Evolutionary conservation across 2,113 vertebrate species (phyloP).

Genomic region (Xenotilapia caudafasciata): DNA sequence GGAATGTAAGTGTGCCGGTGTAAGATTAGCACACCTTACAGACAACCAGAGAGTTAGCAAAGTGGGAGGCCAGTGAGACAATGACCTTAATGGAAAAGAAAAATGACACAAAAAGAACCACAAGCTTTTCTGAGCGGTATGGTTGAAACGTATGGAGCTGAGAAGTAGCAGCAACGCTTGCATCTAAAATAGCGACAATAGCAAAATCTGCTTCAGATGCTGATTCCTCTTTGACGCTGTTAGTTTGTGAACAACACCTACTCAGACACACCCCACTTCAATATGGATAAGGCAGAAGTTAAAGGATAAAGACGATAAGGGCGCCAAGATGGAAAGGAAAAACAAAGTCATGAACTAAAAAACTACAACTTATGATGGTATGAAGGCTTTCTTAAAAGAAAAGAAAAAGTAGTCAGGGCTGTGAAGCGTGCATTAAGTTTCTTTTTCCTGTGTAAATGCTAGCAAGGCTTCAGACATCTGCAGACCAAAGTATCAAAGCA

Average conservation of each 20-base stretch:
- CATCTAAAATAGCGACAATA: not conserved
- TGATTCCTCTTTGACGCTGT: not conserved
- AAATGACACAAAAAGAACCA: not conserved
- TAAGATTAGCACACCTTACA: slow-evolving; percentile 22
- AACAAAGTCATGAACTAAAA: slow-evolving; percentile 19
- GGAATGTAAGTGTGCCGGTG: slow-evolving; percentile 14
- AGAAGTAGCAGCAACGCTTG: not conserved
- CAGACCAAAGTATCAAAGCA: not conserved
- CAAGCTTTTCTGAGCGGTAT: slow-evolving; percentile 1
- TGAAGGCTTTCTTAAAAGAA: not conserved
- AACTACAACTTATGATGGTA: not conserved
- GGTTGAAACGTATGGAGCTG: not conserved
- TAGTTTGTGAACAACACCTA: slow-evolving; percentile 4
- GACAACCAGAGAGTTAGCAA: slow-evolving; percentile 25
- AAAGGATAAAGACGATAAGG: not conserved
- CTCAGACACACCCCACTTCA: slow-evolving; percentile 4
- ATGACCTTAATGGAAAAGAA: slow-evolving; percentile 18
- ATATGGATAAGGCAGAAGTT: slow-evolving; percentile 1
- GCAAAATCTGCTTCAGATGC: not conserved
- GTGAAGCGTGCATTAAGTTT: not conserved
- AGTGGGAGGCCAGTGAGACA: not conserved
- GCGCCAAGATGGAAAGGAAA: not conserved
- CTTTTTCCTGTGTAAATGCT: not conserved
- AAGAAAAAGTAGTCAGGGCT: not conserved
- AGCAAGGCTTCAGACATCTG: not conserved